Evolutionary conservation across 2,113 vertebrate species (phyloP), one percentile per base, ranked within the genome.

Genomic region (Cyprinodon variegatus): DNA sequence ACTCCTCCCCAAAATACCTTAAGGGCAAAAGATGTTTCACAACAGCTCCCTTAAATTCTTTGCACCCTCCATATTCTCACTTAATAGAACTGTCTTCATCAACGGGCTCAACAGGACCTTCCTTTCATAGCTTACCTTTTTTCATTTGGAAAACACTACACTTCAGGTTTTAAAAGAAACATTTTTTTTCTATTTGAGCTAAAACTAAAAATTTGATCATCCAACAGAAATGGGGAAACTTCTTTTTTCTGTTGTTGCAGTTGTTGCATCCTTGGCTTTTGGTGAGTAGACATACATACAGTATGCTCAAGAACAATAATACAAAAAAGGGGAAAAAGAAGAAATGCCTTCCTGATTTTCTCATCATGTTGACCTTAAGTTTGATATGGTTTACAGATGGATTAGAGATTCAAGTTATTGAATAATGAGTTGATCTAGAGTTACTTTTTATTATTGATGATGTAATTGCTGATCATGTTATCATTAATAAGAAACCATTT

Each of bases 141-240:
- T 20, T 53, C 50, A 53, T 13, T 17, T 68, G 36, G 2, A 41
- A 38, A 20, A 53, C 15, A 41, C 77, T 60, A 38, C 74, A 3
- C 12, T 20, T 9, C 50, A 53, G 15, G 7, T 37, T 9, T 40
- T 13, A 3, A 15, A 4, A 6, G 50, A 7, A 53, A 53, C 14
- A 20, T 57, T 9, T 10, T 45, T n/a, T 57, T 57, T 65, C 4
- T 48, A 20, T 53, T 20, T 45, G 0, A 46, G 7, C 13, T 4
- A 1, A 72, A 20, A 66, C 65, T 61, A 46, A 70, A n/a, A 67
- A 72, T 1, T 53, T 39, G 64, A 68, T 17, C 61, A 57, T 6
- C 17, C 50, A 38, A 70, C 1, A 41, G 87, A 85, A 62, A 95
- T 94, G 94, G 88, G 61, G 70, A 88, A 17, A 68, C 40, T 93